A percentile compares a stretch with the other conserved stretches of the same genome.
Conservation (phyloP, 2,888 invertebrate genomes). For the Dione juno region DNA sequence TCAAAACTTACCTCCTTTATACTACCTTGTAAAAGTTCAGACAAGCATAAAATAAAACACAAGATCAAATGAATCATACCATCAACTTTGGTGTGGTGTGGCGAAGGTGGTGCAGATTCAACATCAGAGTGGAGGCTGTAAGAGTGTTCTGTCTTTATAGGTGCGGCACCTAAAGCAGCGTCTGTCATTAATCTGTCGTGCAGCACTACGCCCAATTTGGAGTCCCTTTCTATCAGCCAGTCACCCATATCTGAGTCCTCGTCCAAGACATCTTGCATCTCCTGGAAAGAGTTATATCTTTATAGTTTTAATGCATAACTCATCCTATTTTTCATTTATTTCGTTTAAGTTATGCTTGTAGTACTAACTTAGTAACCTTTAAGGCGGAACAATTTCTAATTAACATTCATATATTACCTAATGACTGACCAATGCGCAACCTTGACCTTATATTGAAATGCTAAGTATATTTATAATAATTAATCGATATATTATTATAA, state of each 20-base stretch:
- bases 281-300: constrained; percentile 69
- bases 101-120: constrained; percentile 88
- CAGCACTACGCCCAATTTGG: constrained; percentile 88
- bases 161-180: constrained; percentile 90
- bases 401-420: not conserved
- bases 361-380: not conserved
- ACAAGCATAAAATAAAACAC: not conserved
- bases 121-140: constrained; percentile 92
- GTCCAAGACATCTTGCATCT: constrained; percentile 86
- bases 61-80: constrained; percentile 75
- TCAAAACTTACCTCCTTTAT: too few species aligned
- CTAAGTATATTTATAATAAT: not conserved
- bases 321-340: not conserved
- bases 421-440: not conserved
- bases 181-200: constrained; percentile 96
- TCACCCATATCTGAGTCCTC: constrained; percentile 87
- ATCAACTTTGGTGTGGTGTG: constrained; percentile 88
- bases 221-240: constrained; percentile 88
- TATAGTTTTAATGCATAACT: not conserved
- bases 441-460: constrained; percentile 19
- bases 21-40: too few species aligned
- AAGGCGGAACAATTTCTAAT: constrained; percentile 6
- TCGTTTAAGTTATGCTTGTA: too few species aligned
- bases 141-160: constrained; percentile 96
- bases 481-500: not conserved